These are phyloP conservation scores for Byasa hedistus DNA, from an alignment of 2,888 invertebrate genomes.

Conservation along the genomic window DNA sequence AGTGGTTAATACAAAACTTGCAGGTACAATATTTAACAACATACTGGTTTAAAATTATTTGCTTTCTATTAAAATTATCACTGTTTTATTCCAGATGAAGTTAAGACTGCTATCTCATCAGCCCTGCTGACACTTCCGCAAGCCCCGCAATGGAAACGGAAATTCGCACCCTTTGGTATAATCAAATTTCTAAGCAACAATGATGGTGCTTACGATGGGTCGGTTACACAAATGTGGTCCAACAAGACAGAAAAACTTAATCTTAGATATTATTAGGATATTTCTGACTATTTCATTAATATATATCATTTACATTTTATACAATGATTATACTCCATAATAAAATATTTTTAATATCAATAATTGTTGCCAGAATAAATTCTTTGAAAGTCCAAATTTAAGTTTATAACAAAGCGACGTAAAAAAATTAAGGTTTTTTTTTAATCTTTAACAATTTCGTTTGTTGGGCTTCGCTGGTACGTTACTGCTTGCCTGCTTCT, in stretches of 20 bases:
- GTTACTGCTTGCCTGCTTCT: constrained; percentile 4
- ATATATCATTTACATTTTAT: constrained; percentile 72
- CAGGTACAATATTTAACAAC: constrained; percentile 60
- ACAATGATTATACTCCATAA: constrained; percentile 65
- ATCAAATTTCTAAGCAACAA: constrained; percentile 69
- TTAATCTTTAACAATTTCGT: background rate
- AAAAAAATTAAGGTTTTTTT: background rate
- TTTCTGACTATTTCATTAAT: constrained; percentile 58
- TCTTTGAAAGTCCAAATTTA: background rate
- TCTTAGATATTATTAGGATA: constrained; percentile 77
- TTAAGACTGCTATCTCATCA: constrained; percentile 62
- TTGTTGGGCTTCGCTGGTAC: background rate
- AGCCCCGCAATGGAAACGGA: constrained; percentile 59
- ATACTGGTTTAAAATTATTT: background rate
- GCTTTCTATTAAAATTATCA: background rate
- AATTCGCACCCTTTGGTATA: constrained; percentile 73
- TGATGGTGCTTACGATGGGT: constrained; percentile 70
- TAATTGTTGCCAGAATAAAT: background rate
- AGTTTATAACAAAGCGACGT: background rate
- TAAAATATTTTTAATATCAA: constrained; percentile 33
- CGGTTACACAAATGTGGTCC: constrained; percentile 75
- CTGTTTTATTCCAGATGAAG: constrained; percentile 55
- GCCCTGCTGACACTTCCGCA: constrained; percentile 64
- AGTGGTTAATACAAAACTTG: constrained; percentile 78
- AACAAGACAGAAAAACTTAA: constrained; percentile 73